phyloP scores from a whole-genome alignment of 2,113 vertebrate genomes.

The Macrotis lagotis region DNA sequence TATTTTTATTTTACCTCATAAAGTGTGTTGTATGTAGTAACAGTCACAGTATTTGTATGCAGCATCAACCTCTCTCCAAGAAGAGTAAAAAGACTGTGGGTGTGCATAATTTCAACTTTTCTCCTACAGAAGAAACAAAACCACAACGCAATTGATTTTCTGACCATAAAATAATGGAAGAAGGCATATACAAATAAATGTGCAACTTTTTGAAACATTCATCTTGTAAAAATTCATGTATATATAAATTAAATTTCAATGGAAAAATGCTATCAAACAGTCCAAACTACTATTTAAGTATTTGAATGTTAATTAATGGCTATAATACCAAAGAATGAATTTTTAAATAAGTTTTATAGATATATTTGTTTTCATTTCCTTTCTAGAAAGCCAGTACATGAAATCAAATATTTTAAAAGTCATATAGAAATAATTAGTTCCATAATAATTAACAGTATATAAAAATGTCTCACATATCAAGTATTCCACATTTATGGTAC shows the following conservation, averaged over 20 bases:
- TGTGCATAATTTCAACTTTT: conserved; percentile 99
- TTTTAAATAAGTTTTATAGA: not conserved
- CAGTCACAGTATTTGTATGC: conserved; percentile 93
- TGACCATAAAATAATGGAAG: not conserved
- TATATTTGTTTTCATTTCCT: not conserved
- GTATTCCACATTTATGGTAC: not conserved
- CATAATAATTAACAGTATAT: not conserved
- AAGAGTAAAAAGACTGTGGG: conserved; percentile 97
- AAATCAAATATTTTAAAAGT: not conserved
- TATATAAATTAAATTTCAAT: not conserved
- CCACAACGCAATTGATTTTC: not conserved
- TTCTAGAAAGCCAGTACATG: not conserved
- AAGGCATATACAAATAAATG: conserved; percentile 30
- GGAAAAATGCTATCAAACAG: conserved; percentile 1
- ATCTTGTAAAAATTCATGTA: conserved; percentile 1
- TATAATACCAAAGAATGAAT: not conserved
- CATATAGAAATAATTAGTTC: not conserved
- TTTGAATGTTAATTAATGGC: not conserved
- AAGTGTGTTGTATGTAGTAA: conserved; percentile 96
- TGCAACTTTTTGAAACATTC: not conserved
- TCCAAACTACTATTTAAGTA: conserved; percentile 7
- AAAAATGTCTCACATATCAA: not conserved
- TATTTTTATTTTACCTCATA: conserved; percentile 90
- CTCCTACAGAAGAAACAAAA: conserved; percentile 83
- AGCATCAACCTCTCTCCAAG: conserved; percentile 95